These are phyloP conservation scores for Tachina fera DNA, from an alignment of 2,888 invertebrate species.

Conservation along the genomic window DNA sequence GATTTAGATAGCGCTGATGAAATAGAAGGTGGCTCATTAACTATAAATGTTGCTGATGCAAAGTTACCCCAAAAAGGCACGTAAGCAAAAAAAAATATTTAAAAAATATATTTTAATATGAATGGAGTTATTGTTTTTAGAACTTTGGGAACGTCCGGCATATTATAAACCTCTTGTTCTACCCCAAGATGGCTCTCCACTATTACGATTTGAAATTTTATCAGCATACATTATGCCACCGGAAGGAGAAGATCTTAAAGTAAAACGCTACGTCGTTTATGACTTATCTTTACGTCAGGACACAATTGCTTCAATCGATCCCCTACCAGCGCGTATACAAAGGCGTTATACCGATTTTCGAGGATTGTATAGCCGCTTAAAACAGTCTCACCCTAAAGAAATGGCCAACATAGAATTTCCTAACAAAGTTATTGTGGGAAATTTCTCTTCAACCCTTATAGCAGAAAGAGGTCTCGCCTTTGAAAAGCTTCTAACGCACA, in stretches of 20 bases:
- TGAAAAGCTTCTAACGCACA: conserved; percentile 85
- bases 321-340: conserved; percentile 87
- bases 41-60: conserved; percentile 76
- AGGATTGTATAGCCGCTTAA: conserved; percentile 86
- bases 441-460: conserved; percentile 88
- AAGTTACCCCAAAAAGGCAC: conserved; percentile 76
- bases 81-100: not conserved
- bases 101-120: not conserved
- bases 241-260: conserved; percentile 84
- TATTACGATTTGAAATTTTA: conserved; percentile 86
- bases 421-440: conserved; percentile 88
- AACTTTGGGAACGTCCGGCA: conserved; percentile 80
- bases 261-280: conserved; percentile 88
- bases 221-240: conserved; percentile 87
- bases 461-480: conserved; percentile 87
- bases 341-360: conserved; percentile 89
- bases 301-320: conserved; percentile 84
- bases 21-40: conserved; percentile 79
- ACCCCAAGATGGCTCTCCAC: conserved; percentile 77
- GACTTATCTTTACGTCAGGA: conserved; percentile 87
- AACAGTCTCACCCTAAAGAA: conserved; percentile 85
- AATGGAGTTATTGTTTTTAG: conserved; percentile 70
- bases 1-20: conserved; percentile 81
- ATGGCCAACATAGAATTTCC: conserved; percentile 86
- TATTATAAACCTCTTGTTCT: conserved; percentile 72